phyloP scores from a whole-genome alignment of 1,140 invertebrate species.

The Hesperophylax magnus region DNA sequence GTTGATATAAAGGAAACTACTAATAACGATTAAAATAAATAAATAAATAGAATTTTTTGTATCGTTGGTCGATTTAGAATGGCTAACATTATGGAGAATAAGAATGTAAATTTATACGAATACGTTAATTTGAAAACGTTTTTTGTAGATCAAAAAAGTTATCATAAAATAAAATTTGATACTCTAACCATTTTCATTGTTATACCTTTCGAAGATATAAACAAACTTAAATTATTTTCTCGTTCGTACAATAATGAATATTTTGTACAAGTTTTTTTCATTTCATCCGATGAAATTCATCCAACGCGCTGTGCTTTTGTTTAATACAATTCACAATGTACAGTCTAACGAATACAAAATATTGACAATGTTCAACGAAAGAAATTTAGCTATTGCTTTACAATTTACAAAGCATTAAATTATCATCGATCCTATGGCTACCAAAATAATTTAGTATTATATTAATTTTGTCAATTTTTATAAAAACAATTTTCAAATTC shows the following conservation, averaged over 20 bases:
- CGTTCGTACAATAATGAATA: too few species aligned
- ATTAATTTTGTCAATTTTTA: slow-evolving; percentile 48
- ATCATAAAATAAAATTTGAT: too few species aligned
- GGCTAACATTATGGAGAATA: background rate
- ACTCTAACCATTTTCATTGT: too few species aligned
- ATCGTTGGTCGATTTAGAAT: background rate
- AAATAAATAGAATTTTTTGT: slow-evolving; percentile 13
- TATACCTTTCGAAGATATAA: too few species aligned
- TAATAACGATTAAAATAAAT: slow-evolving; percentile 3
- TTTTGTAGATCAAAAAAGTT: too few species aligned
- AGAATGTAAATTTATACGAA: too few species aligned
- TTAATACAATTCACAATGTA: background rate
- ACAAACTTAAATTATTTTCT: too few species aligned
- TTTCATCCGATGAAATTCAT: too few species aligned
- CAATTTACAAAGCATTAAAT: slow-evolving; percentile 14
- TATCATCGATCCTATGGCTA: slow-evolving; percentile 20
- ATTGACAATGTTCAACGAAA: background rate
- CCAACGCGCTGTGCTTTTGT: too few species aligned
- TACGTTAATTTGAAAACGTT: too few species aligned
- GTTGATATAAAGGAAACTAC: slow-evolving; percentile 38
- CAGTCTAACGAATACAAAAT: background rate
- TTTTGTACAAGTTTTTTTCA: too few species aligned
- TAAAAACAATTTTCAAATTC: slow-evolving; percentile 32
- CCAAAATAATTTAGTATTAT: slow-evolving; percentile 47
- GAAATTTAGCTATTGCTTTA: background rate